Base-by-base conservation (phyloP, 1,140 invertebrate genomes). In the Acromyrmex heyeri region DNA sequence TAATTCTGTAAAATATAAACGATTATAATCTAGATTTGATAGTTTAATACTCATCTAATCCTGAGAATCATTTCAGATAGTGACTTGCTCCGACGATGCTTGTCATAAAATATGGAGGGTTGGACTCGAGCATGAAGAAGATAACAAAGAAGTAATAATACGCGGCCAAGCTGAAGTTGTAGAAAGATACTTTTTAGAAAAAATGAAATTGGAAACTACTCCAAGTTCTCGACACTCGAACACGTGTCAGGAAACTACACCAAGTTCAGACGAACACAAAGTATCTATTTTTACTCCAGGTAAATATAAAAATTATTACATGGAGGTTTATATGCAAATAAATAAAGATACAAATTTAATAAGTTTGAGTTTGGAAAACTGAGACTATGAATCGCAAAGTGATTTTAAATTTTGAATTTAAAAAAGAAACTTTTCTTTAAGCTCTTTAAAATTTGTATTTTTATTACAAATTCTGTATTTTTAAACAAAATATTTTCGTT, bases 41-140 rank as follows among this genome's bases (percentile, higher is more conserved):
- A 69, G 10, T 38, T 10, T n/a, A 12, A 44, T 62, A 12, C 1
- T 18, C 24, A 16, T 59, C 34, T 72, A 70, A 82, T 82, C 2
- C 7, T 3, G 24, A 73, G 18, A 81, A 75, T 79, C 30, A 73
- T 70, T 59, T 30, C 95, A 97, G 93, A 95, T 98, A 77, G 97
- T 97, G 8, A 98, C 98, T 0, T 97, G 97, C 93, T 97, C 97
- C 55, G 98, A 98, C 92, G 98, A 98, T 95, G 96, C 97, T 10
- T 95, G 96, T 0, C 97, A 98, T 90, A 97, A 97, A 92, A 96
- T 98, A 75, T 98, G 98, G 98, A 95, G 96, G 62, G 94, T 97
- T 21, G 96, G 96, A 38, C 93, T 94, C 89, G 97, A 96, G 77
- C 65, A 95, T 88, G 91, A 95, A 55, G 93, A 93, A 7, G 94